These are phyloP conservation scores for Mionectes macconnelli DNA, from an alignment of 2,113 vertebrate species.

Conservation along the genomic window DNA sequence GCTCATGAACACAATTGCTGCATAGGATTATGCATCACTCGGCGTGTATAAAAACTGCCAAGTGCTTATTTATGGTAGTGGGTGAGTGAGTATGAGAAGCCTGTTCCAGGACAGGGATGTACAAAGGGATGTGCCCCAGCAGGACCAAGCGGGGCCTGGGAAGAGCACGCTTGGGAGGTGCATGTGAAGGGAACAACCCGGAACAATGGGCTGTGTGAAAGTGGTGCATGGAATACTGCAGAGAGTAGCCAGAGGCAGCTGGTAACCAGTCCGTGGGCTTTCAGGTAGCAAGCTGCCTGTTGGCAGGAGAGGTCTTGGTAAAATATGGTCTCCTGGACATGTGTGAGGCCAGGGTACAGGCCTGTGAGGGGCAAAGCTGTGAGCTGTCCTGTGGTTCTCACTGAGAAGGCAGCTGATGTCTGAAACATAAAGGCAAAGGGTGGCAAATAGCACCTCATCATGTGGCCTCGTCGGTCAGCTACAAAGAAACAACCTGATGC, in stretches of 20 bases:
- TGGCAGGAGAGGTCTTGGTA: not conserved
- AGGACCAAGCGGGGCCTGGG: not conserved
- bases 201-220: not conserved
- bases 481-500: not conserved
- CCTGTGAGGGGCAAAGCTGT: rapidly evolving
- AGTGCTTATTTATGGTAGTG: not conserved
- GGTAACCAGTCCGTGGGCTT: not conserved
- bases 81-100: not conserved
- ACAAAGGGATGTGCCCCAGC: not conserved
- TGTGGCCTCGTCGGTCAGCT: not conserved
- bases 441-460: not conserved
- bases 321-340: not conserved
- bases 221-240: rapidly evolving
- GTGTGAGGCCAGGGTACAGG: not conserved
- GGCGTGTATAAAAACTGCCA: not conserved
- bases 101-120: not conserved
- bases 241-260: not conserved
- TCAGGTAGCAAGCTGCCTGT: not conserved
- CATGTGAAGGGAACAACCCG: not conserved
- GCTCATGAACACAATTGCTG: not conserved
- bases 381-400: not conserved
- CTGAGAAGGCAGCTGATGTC: not conserved
- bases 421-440: not conserved
- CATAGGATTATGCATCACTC: not conserved
- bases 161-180: not conserved